These are phyloP conservation scores for Thumatha senex DNA, from an alignment of 2,888 invertebrate species.

Conservation along the genomic window DNA sequence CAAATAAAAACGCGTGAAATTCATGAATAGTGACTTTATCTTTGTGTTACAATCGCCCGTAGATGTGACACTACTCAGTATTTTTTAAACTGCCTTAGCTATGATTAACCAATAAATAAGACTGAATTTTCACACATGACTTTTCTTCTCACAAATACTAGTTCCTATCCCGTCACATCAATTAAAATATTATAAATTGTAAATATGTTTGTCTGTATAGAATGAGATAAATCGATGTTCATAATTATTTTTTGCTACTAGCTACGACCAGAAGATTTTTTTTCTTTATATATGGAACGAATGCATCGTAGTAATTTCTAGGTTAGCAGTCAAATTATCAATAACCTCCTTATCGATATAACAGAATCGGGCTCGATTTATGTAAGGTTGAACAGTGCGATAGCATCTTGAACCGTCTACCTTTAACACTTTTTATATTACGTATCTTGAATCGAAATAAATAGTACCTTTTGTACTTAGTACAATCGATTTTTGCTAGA, in stretches of 20 bases:
- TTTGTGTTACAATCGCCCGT: neutral
- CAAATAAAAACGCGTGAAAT: no score
- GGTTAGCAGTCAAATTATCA: neutral
- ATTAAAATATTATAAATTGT: conserved; percentile 20
- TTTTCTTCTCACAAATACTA: neutral
- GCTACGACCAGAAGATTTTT: neutral
- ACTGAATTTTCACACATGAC: conserved; percentile 10
- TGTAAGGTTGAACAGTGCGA: no score
- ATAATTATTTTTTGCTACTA: neutral
- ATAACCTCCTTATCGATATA: neutral
- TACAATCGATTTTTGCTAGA: no score
- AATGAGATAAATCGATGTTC: neutral
- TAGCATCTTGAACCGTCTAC: no score
- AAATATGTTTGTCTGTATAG: conserved; percentile 29
- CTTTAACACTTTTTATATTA: no score
- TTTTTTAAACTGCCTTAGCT: conserved; percentile 5
- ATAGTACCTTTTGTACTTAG: no score
- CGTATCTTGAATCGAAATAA: no score
- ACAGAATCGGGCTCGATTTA: neutral
- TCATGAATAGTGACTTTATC: no score
- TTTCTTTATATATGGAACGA: no score
- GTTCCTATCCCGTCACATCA: conserved; percentile 8
- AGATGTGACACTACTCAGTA: no score
- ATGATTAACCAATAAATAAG: conserved; percentile 12
- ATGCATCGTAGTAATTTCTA: no score